Base-by-base conservation (phyloP, 2,113 vertebrate genomes). In the Astatotilapia flaviijosephi region DNA sequence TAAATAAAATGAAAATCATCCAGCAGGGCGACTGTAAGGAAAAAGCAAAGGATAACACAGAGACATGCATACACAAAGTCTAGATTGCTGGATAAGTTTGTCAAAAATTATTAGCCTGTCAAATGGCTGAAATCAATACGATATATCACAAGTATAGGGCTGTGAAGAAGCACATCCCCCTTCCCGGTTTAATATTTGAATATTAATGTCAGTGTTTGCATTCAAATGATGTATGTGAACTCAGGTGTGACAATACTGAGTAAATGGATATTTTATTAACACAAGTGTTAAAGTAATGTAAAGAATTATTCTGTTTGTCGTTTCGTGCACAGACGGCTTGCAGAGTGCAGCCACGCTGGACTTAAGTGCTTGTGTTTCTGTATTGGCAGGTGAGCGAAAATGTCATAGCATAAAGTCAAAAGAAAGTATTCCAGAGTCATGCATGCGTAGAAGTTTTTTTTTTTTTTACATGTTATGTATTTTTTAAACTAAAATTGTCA, bases 281-380 rank as follows among this genome's bases (percentile, higher is more conserved):
- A 62, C 15, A 35, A 62, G 58, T n/a, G 31, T 35, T 35, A 62
- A 62, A 35, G 58, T 62, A 35, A 62, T 62, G 58, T 62, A 35
- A 62, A 62, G 9, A 62, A 35, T 12, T 62, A 62, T 62, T 62
- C 4, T 62, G 31, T 62, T 62, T 62, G 58, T 35, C 3, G 1
- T n/a, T 65, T 65, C n/a, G 33, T n/a, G 19, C 19, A 37, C 4
- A 35, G 60, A 65, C 17, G 9, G 19, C 17, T 7, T 65, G 60
- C 60, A 35, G 17, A 62, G 0, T 35, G 28, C 0, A 65, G 31
- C 17, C 33, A 37, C 0, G 2, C 17, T n/a, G 60, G 17, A 65
- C 31, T 65, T 35, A 7, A 35, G 58, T 65, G 31, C 1, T 35
- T 65, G 9, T n/a, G 60, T n/a, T 62, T 65, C 31, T 65, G 17